Evolutionary conservation across 2,113 vertebrate genomes (phyloP), one percentile per base, ranked within the genome.

Genomic region (Melanostigma gelatinosum): DNA sequence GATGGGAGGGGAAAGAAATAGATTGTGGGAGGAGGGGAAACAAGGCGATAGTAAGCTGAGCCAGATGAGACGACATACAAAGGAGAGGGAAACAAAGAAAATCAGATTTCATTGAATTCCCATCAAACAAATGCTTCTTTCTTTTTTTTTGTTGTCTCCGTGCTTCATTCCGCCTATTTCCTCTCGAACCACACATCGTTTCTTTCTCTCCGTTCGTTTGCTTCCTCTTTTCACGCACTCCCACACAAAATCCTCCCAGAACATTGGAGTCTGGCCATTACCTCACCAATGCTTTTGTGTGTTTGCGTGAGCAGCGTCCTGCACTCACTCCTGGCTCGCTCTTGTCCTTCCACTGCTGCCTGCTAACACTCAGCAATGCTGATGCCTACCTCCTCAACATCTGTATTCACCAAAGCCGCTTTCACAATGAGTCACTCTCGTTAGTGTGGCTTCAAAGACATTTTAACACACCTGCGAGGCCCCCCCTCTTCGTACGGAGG

Each of bases 401-500:
- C 79, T 87, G 79, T 36, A 62, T 72, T 58, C 8, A 52, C 1
- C 36, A 46, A 58, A 79, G 58, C 77, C n/a, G 61, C 27, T 73
- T 52, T 48, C 40, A 27, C 61, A 77, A 68, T 62, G 40, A 88
- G 57, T 63, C 52, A 9, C 29, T 6, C 57, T 52, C 42, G 34
- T 63, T 55, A 46, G 15, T 54, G 80, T 0, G 2, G 60, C 80
- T 70, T 71, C 32, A 58, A 70, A 78, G 50, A 24, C 60, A 62
- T 32, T 8, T 10, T 0, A 46, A 72, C 94, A 75, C 86, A 98
- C 97, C 97, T 96, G 79, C 97, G 96, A n/a, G 97, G 97, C 0
- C 93, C 94, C 12, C 97, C 96, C 0, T 98, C 96, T 50, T 97
- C 97, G 0, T 96, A 97, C 0, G 97, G 97, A 0, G 97, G 97